These are phyloP conservation scores for Eilema depressum DNA, from an alignment of 2,888 invertebrate species.

Conservation along the genomic window DNA sequence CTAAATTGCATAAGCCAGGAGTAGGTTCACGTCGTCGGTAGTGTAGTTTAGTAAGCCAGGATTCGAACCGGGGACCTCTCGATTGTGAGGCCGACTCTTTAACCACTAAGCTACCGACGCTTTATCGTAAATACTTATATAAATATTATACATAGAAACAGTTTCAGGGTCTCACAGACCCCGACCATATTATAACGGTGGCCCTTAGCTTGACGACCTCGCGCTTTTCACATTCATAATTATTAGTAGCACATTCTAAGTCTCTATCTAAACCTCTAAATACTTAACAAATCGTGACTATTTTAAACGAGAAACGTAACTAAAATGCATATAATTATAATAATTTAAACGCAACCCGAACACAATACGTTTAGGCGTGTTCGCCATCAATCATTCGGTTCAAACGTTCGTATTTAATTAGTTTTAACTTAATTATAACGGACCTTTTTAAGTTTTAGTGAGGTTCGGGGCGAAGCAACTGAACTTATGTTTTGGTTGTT, in stretches of 20 bases:
- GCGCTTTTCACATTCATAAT: too few relatives aligned
- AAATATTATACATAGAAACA: too few relatives aligned
- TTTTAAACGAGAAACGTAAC: constrained; percentile 29
- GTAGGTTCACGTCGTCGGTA: too few relatives aligned
- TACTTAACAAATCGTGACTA: constrained; percentile 21
- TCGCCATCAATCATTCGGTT: constrained; percentile 54
- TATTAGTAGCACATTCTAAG: background rate
- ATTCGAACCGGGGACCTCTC: too few relatives aligned
- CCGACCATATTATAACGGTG: too few relatives aligned
- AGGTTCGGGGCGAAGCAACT: constrained; percentile 3
- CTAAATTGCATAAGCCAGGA: too few relatives aligned
- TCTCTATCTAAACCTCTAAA: background rate
- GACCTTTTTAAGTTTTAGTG: constrained; percentile 26
- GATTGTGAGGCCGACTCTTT: too few relatives aligned
- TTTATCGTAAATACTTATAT: too few relatives aligned
- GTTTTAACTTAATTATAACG: constrained; percentile 64
- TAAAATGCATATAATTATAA: constrained; percentile 50
- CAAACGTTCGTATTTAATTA: constrained; percentile 56
- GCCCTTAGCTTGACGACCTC: background rate
- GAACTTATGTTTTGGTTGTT: background rate
- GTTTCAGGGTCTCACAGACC: too few relatives aligned
- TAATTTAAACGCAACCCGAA: constrained; percentile 38
- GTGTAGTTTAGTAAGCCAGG: too few relatives aligned
- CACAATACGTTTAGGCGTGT: constrained; percentile 51
- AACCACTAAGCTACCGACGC: too few relatives aligned